Base-by-base conservation (phyloP, 1,140 invertebrate genomes). In the Hycleus phaleratus region DNA sequence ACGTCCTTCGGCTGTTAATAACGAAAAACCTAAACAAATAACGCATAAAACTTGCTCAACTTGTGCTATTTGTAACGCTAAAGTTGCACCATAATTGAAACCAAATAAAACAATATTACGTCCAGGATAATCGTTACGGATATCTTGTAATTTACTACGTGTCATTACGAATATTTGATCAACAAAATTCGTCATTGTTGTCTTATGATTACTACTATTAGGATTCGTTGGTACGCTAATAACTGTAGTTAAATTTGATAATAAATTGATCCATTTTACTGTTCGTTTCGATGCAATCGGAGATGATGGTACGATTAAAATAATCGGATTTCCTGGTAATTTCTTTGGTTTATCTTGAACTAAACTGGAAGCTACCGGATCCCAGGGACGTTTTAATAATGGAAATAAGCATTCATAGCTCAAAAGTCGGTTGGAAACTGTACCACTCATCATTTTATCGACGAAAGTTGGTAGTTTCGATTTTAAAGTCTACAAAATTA, bases 11-110 rank as follows among this genome's bases (percentile, higher is more conserved):
- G 86, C 80, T 1, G 88, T 89, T 53, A 81, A 79, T 53, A 89
- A 79, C 2, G 90, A 88, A 72, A 92, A 92, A 0, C 90, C 90
- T 39, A 93, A 75, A 71, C 87, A 90, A 7, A 93, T 78, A 18
- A 90, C 81, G 49, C 86, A 88, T 6, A 81, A 79, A n/a, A 92
- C 83, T 44, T 78, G 76, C 61, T 85, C 83, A 56, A 82, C 73
- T 63, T 83, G 76, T 18, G 81, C 81, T 9, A 85, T 75, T 74
- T 87, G 84, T 57, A 83, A 76, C 12, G 89, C 88, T 32, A 93
- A 72, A 0, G 88, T 77, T 40, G 87, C 81, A 8, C 87, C 89
- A 46, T 83, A 79, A 66, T 87, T 85, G 69, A 90, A 87, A 9
- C 91, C 91, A 51, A 91, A 72, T 1, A 93, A 73, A 49, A 92